These are phyloP conservation scores for Aeoliscus strigatus DNA, from an alignment of 2,797 vertebrate genomes.

Conservation along the genomic window DNA sequence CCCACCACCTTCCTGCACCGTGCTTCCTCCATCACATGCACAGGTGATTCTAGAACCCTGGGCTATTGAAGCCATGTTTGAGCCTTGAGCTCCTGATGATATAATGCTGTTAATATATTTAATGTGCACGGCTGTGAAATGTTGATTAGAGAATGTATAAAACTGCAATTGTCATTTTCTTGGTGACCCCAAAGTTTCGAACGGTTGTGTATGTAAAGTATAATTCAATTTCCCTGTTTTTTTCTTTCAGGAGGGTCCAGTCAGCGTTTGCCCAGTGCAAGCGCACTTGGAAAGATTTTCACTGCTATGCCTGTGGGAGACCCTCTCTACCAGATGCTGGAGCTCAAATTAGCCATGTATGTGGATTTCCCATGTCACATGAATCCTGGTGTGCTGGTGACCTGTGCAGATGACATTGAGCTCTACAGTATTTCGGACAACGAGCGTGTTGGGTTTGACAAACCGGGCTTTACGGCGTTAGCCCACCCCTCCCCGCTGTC, in stretches of 20 bases:
- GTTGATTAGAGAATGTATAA: no score
- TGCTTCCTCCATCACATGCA: no score
- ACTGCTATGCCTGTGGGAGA: constrained; percentile 85
- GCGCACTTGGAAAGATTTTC: constrained; percentile 93
- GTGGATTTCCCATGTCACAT: constrained; percentile 87
- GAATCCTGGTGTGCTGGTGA: constrained; percentile 86
- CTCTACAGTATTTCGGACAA: constrained; percentile 75
- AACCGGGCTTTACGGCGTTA: constrained; percentile 86
- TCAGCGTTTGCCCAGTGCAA: constrained; percentile 89
- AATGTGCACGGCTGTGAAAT: no score
- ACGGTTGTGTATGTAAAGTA: no score
- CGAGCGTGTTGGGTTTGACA: constrained; percentile 75
- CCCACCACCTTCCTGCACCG: no score
- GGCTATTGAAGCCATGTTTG: no score
- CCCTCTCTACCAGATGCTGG: constrained; percentile 90
- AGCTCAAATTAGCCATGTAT: constrained; percentile 92
- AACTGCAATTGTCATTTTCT: background rate
- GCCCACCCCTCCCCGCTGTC: constrained; percentile 86
- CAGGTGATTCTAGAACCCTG: no score
- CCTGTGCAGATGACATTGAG: constrained; percentile 91
- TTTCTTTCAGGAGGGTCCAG: constrained; percentile 84
- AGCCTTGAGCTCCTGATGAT: no score
- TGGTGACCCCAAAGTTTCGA: constrained; percentile 2
- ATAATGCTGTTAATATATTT: no score
- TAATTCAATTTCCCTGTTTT: background rate